Evolutionary conservation across 2,113 vertebrate genomes (phyloP).

Genomic region (Vidua chalybeata): DNA sequence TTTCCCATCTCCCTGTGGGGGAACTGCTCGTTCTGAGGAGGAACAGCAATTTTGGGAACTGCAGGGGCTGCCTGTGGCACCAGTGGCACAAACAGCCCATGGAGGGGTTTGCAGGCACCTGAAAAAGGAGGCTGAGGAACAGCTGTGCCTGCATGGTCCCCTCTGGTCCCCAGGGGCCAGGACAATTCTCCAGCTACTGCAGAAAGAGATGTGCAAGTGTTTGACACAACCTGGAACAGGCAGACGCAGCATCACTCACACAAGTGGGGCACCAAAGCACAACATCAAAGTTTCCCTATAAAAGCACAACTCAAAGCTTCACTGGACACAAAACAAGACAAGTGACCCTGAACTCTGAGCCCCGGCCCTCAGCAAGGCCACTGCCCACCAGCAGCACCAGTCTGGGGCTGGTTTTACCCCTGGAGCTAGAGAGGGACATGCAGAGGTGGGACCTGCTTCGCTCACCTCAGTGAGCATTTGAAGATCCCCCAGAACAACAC

Average conservation of each 20-base stretch:
- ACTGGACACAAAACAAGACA: accelerated
- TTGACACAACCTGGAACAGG: accelerated
- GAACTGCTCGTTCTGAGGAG: neutral
- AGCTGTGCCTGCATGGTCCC: accelerated
- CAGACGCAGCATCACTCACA: accelerated
- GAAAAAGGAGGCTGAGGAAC: too few species aligned
- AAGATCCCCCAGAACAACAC: too few species aligned
- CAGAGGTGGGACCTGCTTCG: accelerated
- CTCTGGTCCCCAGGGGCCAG: neutral
- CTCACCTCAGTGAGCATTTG: accelerated
- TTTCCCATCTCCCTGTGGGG: neutral
- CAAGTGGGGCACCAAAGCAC: neutral
- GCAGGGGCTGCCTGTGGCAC: neutral
- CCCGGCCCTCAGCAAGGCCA: neutral
- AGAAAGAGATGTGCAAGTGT: neutral
- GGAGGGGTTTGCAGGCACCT: neutral
- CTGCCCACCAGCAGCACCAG: neutral
- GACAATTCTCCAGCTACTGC: neutral
- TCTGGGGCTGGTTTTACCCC: neutral
- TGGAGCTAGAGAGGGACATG: accelerated
- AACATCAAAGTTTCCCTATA: too few species aligned
- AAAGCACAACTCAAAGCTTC: neutral
- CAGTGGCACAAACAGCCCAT: neutral
- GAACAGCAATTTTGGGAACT: neutral
- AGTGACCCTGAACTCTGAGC: neutral